These are phyloP conservation scores for Volucella inanis DNA, from an alignment of 2,888 invertebrate species.

Conservation along the genomic window DNA sequence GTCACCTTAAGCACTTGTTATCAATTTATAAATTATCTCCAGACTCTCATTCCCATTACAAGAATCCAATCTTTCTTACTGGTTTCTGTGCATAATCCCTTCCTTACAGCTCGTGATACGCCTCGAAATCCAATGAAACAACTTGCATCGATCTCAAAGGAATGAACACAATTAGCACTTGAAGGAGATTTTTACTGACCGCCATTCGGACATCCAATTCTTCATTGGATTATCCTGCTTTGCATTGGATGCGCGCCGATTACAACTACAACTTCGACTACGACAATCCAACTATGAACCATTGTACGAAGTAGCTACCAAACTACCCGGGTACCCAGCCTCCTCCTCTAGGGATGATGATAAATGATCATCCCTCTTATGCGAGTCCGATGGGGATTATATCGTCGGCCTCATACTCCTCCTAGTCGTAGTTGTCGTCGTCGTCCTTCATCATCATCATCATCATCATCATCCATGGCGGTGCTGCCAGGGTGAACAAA, in stretches of 20 bases:
- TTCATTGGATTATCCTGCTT: constrained; percentile 51
- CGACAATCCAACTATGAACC: no score
- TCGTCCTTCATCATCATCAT: constrained; percentile 30
- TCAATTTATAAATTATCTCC: not conserved
- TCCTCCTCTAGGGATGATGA: constrained; percentile 60
- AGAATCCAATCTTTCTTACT: not conserved
- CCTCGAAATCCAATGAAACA: constrained; percentile 30
- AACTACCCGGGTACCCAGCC: constrained; percentile 23
- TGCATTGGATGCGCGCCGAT: not conserved
- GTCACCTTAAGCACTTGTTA: constrained; percentile 16
- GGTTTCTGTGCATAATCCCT: constrained; percentile 4
- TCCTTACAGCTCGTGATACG: not conserved
- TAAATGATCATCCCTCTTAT: constrained; percentile 71
- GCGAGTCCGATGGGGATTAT: constrained; percentile 70
- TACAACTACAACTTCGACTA: constrained; percentile 11
- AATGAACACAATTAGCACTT: constrained; percentile 15
- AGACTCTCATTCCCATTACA: not conserved
- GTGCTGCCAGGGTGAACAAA: constrained; percentile 21
- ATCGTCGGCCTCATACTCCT: constrained; percentile 30
- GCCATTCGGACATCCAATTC: constrained; percentile 24
- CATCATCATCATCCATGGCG: not conserved
- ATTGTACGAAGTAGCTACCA: not conserved
- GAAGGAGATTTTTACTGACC: constrained; percentile 40
- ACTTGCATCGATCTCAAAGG: constrained; percentile 45
- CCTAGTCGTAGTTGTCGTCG: not conserved